Conservation (phyloP, 2,113 vertebrate species). For the Recurvirostra avosetta region DNA sequence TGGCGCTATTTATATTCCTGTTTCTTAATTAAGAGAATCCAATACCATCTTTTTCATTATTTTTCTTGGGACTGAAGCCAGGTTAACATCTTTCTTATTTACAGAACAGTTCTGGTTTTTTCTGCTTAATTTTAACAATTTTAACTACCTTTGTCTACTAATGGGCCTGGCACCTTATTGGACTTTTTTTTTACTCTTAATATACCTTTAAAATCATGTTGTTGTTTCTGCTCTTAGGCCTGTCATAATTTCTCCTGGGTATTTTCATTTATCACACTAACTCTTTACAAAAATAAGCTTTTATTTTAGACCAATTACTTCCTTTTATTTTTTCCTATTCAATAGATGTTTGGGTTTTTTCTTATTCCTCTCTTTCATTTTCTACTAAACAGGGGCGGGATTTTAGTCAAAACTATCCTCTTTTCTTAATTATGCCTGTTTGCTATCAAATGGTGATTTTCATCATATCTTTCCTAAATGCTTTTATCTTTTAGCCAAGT, state of each 20-base stretch:
- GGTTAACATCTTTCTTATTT: neutral
- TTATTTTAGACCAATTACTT: neutral
- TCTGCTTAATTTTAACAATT: neutral
- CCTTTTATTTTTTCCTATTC: neutral
- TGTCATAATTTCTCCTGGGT: neutral
- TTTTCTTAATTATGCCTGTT: neutral
- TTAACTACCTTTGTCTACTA: neutral
- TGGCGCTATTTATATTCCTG: neutral
- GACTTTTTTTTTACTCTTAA: neutral
- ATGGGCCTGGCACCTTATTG: neutral
- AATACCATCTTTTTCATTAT: neutral
- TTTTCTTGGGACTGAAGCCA: neutral
- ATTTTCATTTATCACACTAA: neutral
- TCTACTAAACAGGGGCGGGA: neutral
- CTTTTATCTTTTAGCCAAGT: neutral
- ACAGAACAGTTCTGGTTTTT: neutral
- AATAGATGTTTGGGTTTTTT: rapidly evolving
- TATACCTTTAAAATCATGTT: neutral
- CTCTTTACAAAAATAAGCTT: neutral
- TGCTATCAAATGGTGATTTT: neutral
- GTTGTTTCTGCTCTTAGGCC: neutral
- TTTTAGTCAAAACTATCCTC: neutral
- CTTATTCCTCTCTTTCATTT: neutral
- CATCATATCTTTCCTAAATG: neutral
- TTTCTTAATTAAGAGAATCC: neutral